phyloP scores from a whole-genome alignment of 2,888 invertebrate species.

The Palloptera scutellata region DNA sequence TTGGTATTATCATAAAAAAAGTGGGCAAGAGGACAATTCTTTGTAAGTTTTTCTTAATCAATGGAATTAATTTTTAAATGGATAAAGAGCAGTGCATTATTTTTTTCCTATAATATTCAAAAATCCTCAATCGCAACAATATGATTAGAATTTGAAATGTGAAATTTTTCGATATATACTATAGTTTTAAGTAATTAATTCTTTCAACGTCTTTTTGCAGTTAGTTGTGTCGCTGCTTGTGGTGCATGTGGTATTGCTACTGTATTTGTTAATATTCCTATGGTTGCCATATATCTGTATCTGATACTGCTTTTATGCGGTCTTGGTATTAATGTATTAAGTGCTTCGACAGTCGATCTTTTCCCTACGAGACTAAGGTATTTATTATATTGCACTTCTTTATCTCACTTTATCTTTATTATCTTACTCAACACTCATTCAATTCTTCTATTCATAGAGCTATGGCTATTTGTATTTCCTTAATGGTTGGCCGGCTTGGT shows the following conservation, averaged over 20 bases:
- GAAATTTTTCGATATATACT: too few species aligned
- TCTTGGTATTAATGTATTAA: slow-evolving; percentile 54
- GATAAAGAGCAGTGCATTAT: too few species aligned
- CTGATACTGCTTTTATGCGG: slow-evolving; percentile 50
- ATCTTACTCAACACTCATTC: neutral
- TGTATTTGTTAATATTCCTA: slow-evolving; percentile 45
- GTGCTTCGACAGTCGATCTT: slow-evolving; percentile 57
- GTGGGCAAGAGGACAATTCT: slow-evolving; percentile 51
- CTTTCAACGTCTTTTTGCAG: slow-evolving; percentile 32
- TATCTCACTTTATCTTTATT: too few species aligned
- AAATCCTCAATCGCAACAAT: neutral
- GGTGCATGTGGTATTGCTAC: slow-evolving; percentile 48
- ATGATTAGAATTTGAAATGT: neutral
- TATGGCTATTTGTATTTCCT: slow-evolving; percentile 67
- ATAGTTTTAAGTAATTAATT: too few species aligned
- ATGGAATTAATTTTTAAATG: neutral
- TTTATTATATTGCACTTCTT: neutral
- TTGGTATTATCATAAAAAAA: slow-evolving; percentile 52
- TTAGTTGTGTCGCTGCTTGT: slow-evolving; percentile 46
- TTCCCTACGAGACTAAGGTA: slow-evolving; percentile 60
- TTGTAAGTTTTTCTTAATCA: slow-evolving; percentile 42
- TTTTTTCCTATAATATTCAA: too few species aligned
- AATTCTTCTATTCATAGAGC: slow-evolving; percentile 54
- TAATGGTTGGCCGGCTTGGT: slow-evolving; percentile 66
- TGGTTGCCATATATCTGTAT: slow-evolving; percentile 51